These are phyloP conservation scores for Furnarius figulus DNA, from an alignment of 2,113 vertebrate species.

Conservation along the genomic window DNA sequence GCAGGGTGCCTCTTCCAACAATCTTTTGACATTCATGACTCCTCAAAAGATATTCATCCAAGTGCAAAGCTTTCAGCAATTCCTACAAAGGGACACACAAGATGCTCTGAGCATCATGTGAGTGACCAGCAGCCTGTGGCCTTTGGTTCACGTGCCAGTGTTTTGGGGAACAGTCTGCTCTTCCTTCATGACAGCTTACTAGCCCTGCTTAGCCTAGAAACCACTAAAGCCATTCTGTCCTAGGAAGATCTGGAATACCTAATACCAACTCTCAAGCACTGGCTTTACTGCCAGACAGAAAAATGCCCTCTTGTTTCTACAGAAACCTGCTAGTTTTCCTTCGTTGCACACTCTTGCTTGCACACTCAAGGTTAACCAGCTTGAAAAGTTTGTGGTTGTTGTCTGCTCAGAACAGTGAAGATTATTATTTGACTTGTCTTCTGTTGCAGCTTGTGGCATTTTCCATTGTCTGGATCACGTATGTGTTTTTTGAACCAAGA, in stretches of 20 bases:
- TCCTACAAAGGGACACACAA: background rate
- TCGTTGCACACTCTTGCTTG: background rate
- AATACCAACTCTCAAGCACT: fast-evolving
- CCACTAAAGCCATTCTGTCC: background rate
- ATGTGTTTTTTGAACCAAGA: fast-evolving
- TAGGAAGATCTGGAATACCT: background rate
- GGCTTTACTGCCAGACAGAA: background rate
- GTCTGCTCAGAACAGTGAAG: background rate
- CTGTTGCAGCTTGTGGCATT: background rate
- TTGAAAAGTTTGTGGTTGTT: background rate
- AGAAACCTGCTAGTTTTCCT: background rate
- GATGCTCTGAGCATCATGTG: background rate
- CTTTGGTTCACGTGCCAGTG: background rate
- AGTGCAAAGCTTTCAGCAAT: background rate
- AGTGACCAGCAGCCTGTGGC: background rate
- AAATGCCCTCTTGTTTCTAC: background rate
- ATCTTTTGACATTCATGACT: background rate
- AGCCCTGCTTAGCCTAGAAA: background rate
- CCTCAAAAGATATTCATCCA: background rate
- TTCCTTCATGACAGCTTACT: background rate
- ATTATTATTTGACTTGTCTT: background rate
- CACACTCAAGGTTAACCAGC: background rate
- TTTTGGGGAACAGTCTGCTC: background rate
- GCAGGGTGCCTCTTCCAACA: background rate
- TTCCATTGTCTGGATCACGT: background rate